Evolutionary conservation across 2,113 vertebrate species (phyloP), one percentile per base, ranked within the genome.

Genomic region (Argyrosomus japonicus): DNA sequence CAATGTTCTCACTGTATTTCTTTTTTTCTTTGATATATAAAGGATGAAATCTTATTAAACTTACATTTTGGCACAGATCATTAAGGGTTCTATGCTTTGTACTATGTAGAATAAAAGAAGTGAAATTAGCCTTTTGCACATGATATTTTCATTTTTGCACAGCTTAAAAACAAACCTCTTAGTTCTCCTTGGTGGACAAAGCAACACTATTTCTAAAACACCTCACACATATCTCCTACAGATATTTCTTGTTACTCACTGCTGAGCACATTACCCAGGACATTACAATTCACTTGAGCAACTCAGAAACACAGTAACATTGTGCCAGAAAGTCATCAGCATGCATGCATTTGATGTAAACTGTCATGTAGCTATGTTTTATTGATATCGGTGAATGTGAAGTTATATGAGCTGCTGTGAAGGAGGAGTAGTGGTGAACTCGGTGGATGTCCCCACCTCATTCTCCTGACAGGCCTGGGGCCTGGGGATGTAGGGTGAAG

Each of bases 391-490:
- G 18, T 61, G 65, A 68, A 54, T 79, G 60, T 50, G 21, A 12
- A 36, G 57, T 36, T 29, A 56, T 63, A 43, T 25, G 50, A 36
- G 43, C 60, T 64, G 65, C 23, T 32, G 58, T 57, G 27, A 56
- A 48, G 61, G 27, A 13, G 32, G 51, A 58, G 60, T 21, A 9
- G 45, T 12, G 25, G 63, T 69, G 76, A 83, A 79, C 78, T 40
- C 29, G 14, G 36, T 58, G 51, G 32, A 50, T 75, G 68, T 76
- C 32, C 21, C 54, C 0, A 3, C 72, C 65, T 85, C 51, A 50
- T 69, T 62, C 64, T 69, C 50, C 45, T 78, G 81, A 75, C 85
- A 82, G 64, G 43, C 25, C 21, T 21, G 68, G 68, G 58, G 15
- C 47, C 47, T 50, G 47, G 80, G 45, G 67, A 79, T 53, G 62